Conservation (phyloP, 2,888 invertebrate genomes). For the Andricus curvator region DNA sequence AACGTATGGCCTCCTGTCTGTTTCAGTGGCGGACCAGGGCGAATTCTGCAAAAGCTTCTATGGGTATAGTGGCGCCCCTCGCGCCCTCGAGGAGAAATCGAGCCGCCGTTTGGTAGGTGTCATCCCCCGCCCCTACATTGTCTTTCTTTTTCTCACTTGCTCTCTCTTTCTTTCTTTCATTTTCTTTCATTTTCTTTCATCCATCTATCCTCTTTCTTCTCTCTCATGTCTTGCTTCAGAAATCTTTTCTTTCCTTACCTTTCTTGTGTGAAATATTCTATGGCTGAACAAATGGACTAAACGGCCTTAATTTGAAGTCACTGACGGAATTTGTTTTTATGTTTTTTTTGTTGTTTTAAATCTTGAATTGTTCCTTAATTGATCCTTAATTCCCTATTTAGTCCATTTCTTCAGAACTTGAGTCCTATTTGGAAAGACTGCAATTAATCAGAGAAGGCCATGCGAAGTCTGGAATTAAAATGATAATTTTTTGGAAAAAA, state of each 20-base stretch:
- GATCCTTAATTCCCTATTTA: slow-evolving; percentile 28
- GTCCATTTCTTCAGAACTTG: slow-evolving; percentile 6
- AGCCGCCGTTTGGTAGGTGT: slow-evolving; percentile 86
- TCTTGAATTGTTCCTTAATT: neutral
- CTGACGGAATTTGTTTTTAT: neutral
- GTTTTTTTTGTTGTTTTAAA: neutral
- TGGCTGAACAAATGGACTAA: neutral
- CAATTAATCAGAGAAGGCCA: neutral
- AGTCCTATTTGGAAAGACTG: neutral
- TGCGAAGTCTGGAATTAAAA: neutral
- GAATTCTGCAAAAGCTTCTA: slow-evolving; percentile 93
- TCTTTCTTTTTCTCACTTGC: slow-evolving; percentile 44
- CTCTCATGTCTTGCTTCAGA: slow-evolving; percentile 45
- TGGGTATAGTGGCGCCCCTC: slow-evolving; percentile 86
- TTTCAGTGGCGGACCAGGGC: slow-evolving; percentile 87
- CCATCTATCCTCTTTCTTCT: slow-evolving; percentile 33
- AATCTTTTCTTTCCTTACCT: neutral
- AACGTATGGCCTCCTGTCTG: slow-evolving; percentile 81
- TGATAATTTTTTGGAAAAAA: neutral
- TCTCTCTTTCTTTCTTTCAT: slow-evolving; percentile 41
- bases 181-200: slow-evolving; percentile 41
- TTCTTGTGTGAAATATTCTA: neutral
- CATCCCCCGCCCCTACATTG: slow-evolving; percentile 67
- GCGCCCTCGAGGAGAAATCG: slow-evolving; percentile 83
- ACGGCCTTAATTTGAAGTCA: neutral